A percentile compares a stretch with the other conserved stretches of the same genome.
These are phyloP conservation scores for Strix occidentalis DNA, from an alignment of 2,797 vertebrate species.

Conservation along the genomic window DNA sequence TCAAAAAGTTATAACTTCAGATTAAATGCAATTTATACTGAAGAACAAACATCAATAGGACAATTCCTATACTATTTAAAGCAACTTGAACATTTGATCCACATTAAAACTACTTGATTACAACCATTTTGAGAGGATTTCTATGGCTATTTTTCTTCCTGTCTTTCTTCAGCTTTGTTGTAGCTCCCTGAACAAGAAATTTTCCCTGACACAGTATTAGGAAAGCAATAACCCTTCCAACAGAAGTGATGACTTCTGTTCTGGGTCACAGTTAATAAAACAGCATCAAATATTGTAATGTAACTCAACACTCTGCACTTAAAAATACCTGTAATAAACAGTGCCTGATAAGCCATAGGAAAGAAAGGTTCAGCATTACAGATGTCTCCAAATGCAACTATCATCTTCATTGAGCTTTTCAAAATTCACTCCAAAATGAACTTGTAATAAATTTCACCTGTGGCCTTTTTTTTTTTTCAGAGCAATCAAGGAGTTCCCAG, in stretches of 20 bases:
- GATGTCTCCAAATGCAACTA: not conserved
- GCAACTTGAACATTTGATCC: not conserved
- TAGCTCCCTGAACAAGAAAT: not conserved
- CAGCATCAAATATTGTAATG: not conserved
- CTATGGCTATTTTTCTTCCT: not conserved
- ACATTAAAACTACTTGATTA: not conserved
- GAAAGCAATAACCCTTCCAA: not conserved
- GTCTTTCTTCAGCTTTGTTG: not conserved
- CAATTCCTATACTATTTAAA: not conserved
- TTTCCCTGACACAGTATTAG: not conserved
- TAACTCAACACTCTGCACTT: not conserved
- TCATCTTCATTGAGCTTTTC: not conserved
- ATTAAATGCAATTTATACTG: not conserved
- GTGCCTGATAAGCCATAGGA: rapidly evolving
- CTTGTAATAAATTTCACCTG: not conserved
- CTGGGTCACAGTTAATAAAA: not conserved
- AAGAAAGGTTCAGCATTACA: not conserved
- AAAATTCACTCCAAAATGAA: not conserved
- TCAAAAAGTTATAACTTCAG: not conserved
- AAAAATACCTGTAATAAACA: not conserved
- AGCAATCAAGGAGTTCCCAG: not conserved
- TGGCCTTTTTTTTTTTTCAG: not conserved
- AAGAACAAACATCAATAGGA: not conserved
- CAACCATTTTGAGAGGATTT: not conserved
- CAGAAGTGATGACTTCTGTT: not conserved